Conservation (phyloP, 2,888 invertebrate genomes). For the Ypsolopha sequella region DNA sequence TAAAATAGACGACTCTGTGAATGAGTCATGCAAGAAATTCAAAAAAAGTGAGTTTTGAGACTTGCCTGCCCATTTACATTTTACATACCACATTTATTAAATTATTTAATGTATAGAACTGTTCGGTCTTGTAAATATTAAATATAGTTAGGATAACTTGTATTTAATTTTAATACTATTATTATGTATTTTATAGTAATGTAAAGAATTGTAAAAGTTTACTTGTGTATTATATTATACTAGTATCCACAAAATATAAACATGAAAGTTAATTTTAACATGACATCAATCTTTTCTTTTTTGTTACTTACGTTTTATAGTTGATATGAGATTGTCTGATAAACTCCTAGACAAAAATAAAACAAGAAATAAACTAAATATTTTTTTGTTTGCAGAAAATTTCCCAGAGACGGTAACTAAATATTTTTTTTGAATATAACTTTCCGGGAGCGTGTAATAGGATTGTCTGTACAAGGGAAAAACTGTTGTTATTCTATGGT, state of each 20-base stretch:
- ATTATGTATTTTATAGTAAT: conserved; percentile 60
- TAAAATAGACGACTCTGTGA: conserved; percentile 54
- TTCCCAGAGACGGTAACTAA: too few species aligned
- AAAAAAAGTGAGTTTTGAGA: conserved; percentile 62
- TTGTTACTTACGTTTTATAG: conserved; percentile 21
- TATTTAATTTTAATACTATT: conserved; percentile 68
- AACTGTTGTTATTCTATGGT: too few species aligned
- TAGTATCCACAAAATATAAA: conserved; percentile 57
- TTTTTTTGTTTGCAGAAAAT: background rate
- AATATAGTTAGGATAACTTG: conserved; percentile 42
- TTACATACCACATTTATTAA: conserved; percentile 45
- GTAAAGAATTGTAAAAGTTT: conserved; percentile 46
- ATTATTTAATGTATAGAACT: conserved; percentile 60
- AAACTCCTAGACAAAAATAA: conserved; percentile 23
- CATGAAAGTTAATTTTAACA: conserved; percentile 26
- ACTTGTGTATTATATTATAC: conserved; percentile 60
- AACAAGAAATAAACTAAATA: conserved; percentile 9
- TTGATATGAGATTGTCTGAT: conserved; percentile 18
- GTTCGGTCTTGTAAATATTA: conserved; percentile 62
- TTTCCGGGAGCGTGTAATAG: too few species aligned
- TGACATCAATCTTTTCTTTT: conserved; percentile 23
- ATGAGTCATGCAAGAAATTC: conserved; percentile 58
- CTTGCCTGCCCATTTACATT: conserved; percentile 33
- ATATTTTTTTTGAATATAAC: too few species aligned
- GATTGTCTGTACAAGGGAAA: too few species aligned